These are phyloP conservation scores for Zosterops hypoxanthus DNA, from an alignment of 2,113 vertebrate genomes.

Conservation along the genomic window DNA sequence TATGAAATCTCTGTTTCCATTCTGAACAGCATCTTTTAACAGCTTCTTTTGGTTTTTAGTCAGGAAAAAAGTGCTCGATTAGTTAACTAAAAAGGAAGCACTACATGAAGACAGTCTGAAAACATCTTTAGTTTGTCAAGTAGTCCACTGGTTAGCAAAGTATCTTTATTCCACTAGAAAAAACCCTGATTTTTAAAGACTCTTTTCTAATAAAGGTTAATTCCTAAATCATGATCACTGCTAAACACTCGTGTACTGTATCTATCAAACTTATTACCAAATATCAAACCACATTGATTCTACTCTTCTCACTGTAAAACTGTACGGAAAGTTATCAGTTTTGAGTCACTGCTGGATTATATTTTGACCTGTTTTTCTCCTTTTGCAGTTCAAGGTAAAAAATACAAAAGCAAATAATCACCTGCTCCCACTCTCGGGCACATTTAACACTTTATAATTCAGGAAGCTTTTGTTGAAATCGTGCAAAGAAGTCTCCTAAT, in stretches of 20 bases:
- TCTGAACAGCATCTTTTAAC: neutral
- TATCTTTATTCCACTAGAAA: neutral
- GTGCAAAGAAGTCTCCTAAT: neutral
- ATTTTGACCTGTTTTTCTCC: neutral
- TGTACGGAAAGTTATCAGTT: fast-evolving
- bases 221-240: neutral
- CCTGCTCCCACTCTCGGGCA: neutral
- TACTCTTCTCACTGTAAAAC: neutral
- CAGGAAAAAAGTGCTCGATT: neutral
- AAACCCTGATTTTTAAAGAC: neutral
- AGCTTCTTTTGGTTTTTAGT: neutral
- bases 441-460: neutral
- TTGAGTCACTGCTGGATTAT: neutral
- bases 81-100: neutral
- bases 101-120: neutral
- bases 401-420: neutral
- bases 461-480: neutral
- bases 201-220: neutral
- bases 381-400: conserved; percentile 3
- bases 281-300: neutral
- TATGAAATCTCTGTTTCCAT: neutral
- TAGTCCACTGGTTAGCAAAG: neutral
- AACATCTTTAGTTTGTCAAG: neutral
- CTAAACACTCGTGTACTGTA: neutral
- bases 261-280: neutral